These are phyloP conservation scores for Penaeus indicus DNA, from an alignment of 1,140 invertebrate genomes.

Conservation along the genomic window DNA sequence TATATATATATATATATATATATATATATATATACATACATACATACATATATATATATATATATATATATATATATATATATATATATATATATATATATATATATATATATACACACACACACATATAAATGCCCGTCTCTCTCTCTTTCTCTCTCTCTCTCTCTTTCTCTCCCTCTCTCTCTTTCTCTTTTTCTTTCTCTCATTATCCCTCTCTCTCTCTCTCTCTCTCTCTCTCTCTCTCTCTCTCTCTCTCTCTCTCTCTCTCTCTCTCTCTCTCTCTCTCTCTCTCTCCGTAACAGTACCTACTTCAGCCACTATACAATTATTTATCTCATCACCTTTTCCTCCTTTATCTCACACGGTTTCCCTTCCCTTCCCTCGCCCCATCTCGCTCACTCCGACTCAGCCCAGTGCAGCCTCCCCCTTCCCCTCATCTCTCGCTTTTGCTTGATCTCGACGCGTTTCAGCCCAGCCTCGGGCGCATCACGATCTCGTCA, in stretches of 20 bases:
- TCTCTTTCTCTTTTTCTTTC: not conserved
- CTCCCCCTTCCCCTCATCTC: not conserved
- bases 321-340: not conserved
- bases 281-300: slow-evolving; percentile 27
- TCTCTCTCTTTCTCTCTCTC: not conserved
- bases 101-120: slow-evolving; percentile 26
- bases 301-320: not conserved
- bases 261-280: not conserved
- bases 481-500: too few species aligned
- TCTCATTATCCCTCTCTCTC: not conserved
- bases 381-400: not conserved
- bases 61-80: slow-evolving; percentile 1
- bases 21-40: too few species aligned
- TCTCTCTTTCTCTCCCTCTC: slow-evolving; percentile 10
- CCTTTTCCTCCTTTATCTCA: not conserved
- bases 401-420: not conserved
- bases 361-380: not conserved
- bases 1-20: too few species aligned
- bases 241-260: slow-evolving; percentile 1
- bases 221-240: not conserved
- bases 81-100: slow-evolving; percentile 29
- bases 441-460: not conserved
- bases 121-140: not conserved
- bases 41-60: not conserved
- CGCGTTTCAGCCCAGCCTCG: not conserved